These are phyloP conservation scores for Toxotes jaculatrix DNA, from an alignment of 2,113 vertebrate species.

Conservation along the genomic window DNA sequence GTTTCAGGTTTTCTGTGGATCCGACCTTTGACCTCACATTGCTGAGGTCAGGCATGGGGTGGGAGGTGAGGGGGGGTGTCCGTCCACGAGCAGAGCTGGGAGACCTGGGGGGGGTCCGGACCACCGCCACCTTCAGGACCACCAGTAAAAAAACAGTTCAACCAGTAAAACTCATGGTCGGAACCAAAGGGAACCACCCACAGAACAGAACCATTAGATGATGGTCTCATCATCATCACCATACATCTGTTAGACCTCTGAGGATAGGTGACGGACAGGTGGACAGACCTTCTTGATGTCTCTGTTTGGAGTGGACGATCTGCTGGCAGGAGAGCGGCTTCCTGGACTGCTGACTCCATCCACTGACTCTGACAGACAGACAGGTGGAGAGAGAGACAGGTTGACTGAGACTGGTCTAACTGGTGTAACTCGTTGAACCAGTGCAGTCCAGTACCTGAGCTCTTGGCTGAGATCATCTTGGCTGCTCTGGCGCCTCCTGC, in stretches of 20 bases:
- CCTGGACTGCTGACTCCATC: constrained; percentile 93
- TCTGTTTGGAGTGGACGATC: constrained; percentile 88
- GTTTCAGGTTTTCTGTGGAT: constrained; percentile 93
- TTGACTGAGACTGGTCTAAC: neutral
- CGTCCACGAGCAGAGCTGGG: constrained; percentile 89
- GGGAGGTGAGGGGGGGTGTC: constrained; percentile 77
- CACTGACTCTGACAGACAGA: constrained; percentile 83
- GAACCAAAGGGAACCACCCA: too few relatives aligned
- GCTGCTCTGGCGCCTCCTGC: constrained; percentile 53
- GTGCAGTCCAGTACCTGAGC: constrained; percentile 49
- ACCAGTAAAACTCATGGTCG: too few relatives aligned
- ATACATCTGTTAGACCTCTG: too few relatives aligned
- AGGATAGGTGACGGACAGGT: neutral
- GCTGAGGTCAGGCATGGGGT: constrained; percentile 93
- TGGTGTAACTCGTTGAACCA: neutral
- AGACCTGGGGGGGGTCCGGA: constrained; percentile 93
- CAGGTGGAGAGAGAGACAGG: neutral
- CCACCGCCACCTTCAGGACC: constrained; percentile 84
- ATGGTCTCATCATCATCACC: too few relatives aligned
- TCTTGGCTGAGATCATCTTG: constrained; percentile 61
- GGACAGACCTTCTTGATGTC: constrained; percentile 87
- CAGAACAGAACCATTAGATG: too few relatives aligned
- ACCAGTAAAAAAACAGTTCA: neutral
- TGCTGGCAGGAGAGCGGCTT: constrained; percentile 90
- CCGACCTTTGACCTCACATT: constrained; percentile 93